Conservation (phyloP, 2,888 invertebrate species). For the Leptothorax acervorum region DNA sequence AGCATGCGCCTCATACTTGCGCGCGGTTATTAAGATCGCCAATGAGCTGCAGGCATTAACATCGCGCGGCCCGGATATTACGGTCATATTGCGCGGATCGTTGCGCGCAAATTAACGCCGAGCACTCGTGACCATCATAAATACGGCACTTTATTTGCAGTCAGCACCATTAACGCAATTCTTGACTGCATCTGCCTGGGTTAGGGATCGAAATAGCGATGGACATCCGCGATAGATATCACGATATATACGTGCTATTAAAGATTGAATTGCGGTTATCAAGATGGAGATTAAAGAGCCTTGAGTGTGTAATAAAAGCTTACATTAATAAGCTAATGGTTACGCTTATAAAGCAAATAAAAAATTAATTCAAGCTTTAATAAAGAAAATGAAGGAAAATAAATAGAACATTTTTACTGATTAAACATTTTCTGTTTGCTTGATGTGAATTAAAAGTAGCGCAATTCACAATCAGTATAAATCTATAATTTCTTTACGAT, state of each 20-base stretch:
- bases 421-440: not conserved
- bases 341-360: not conserved
- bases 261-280: not conserved
- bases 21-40: slow-evolving; percentile 31
- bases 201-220: not conserved
- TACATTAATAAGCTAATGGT: not conserved
- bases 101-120: slow-evolving; percentile 52
- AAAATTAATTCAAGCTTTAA: not conserved
- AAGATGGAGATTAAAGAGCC: not conserved
- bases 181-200: slow-evolving; percentile 8
- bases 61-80: slow-evolving; percentile 23
- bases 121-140: slow-evolving; percentile 3
- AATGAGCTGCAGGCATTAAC: slow-evolving; percentile 26
- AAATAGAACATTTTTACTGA: not conserved
- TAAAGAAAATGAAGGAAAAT: not conserved
- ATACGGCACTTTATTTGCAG: slow-evolving; percentile 28
- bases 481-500: not conserved
- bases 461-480: not conserved
- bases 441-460: not conserved
- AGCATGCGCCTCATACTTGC: slow-evolving; percentile 53
- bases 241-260: not conserved
- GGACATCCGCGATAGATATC: not conserved
- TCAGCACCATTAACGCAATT: slow-evolving; percentile 16
- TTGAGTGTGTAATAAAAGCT: not conserved
- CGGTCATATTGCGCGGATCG: slow-evolving; percentile 36